Evolutionary conservation across 2,797 vertebrate genomes (phyloP), one percentile per base, ranked within the genome.

Genomic region (Protonibea diacanthus): DNA sequence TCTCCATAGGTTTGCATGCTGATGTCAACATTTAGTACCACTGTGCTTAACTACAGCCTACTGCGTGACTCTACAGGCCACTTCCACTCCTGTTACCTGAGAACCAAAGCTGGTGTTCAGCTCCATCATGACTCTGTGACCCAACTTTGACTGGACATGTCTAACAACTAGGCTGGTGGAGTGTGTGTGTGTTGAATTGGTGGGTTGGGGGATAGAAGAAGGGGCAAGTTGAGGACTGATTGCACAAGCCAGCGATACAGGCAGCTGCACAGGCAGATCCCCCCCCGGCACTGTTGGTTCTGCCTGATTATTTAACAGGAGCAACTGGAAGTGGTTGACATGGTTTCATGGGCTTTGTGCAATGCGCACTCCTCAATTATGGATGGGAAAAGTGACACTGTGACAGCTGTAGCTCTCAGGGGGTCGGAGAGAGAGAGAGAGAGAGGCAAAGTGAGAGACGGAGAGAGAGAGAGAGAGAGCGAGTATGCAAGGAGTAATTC

Each of bases 361-460:
- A 79, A 86, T 79, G 86, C 85, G 82, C 89, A 87, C 86, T 88
- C 89, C 88, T 93, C 92, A 92, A 93, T 93, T 94, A 93, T 93
- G 87, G 91, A 93, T 92, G 85, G 90, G 89, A 78, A 89, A 92
- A 92, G 92, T 92, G 93, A 92, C 90, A 93, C 90, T 87, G 89
- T 92, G 93, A 94, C 93, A 93, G 93, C 92, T 94, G 92, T 89
- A 91, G 91, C 88, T 92, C 91, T 92, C 92, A 72, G 85, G 91
- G 90, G 91, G 89, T 87, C 66, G 64, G 62, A 66, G 74, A 81
- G 76, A 81, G 70, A 62, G 29, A 29, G 29, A 33, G 58, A 60
- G 70, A 51, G 29, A 62, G 80, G 49, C 38, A 72, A 65, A 84
- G 82, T 17, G 80, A 85, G 81, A 79, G 83, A 82, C 13, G 10